phyloP scores from a whole-genome alignment of 2,113 vertebrate genomes.

The Papio anubis region DNA sequence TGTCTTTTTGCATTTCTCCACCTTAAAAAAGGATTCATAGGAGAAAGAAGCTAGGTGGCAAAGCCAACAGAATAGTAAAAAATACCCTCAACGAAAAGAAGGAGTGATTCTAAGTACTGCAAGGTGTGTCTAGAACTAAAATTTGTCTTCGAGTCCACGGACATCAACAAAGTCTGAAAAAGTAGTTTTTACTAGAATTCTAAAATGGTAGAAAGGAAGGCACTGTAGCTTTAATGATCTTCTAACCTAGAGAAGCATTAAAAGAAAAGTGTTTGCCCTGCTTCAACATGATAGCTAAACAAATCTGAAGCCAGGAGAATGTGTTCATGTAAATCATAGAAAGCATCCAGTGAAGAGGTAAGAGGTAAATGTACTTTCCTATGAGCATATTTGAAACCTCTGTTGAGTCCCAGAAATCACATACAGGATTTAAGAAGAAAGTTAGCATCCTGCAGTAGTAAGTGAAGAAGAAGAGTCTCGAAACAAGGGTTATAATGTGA shows the following conservation, averaged over 20 bases:
- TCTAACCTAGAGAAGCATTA: not conserved
- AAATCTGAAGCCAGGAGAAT: not conserved
- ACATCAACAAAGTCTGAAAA: not conserved
- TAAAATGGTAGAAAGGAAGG: not conserved
- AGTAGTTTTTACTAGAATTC: not conserved
- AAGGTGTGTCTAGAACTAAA: not conserved
- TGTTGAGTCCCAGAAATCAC: not conserved
- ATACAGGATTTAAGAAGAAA: not conserved
- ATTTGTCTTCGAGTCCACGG: not conserved
- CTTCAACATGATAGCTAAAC: not conserved
- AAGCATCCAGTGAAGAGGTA: not conserved
- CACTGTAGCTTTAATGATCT: not conserved
- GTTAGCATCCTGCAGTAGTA: not conserved
- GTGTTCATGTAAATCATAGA: not conserved
- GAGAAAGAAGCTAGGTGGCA: not conserved
- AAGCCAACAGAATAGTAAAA: not conserved
- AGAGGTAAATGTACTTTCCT: not conserved
- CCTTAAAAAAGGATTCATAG: not conserved
- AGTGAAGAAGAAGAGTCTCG: not conserved
- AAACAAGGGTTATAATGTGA: not conserved
- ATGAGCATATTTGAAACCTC: not conserved
- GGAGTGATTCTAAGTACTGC: not conserved
- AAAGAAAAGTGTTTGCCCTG: not conserved
- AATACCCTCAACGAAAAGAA: not conserved
- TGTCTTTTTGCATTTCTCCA: not conserved